Conservation (phyloP, 2,113 vertebrate genomes). For the Narcine bancroftii region DNA sequence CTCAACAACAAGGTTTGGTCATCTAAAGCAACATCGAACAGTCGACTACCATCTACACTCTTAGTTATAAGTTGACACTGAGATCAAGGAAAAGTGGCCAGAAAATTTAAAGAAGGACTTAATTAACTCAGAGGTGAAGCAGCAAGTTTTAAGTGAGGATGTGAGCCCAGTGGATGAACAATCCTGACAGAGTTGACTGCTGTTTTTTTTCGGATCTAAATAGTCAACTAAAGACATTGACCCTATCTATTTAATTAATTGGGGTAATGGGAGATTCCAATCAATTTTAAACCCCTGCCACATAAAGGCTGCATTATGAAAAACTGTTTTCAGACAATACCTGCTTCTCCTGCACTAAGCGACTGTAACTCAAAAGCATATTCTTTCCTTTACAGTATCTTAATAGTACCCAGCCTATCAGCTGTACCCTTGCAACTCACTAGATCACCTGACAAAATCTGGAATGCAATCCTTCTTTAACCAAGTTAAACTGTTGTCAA, state of each 20-base stretch:
- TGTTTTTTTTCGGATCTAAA: neutral
- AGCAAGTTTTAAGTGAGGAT: neutral
- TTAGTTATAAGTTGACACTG: neutral
- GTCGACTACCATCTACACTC: neutral
- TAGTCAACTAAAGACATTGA: neutral
- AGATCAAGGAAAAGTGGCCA: neutral
- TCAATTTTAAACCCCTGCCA: neutral
- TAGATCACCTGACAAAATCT: neutral
- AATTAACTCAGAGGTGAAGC: neutral
- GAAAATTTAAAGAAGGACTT: neutral
- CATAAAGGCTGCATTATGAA: neutral
- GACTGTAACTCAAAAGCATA: neutral
- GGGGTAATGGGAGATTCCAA: constrained; percentile 6
- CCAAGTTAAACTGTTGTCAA: neutral
- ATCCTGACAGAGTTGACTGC: neutral
- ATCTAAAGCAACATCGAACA: neutral
- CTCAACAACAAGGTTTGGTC: neutral
- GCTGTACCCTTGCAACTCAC: neutral
- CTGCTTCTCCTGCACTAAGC: neutral
- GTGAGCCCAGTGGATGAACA: neutral
- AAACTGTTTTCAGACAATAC: neutral
- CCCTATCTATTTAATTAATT: neutral
- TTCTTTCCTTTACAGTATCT: neutral
- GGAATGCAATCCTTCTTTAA: neutral
- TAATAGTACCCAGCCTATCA: neutral